Conservation (phyloP, 2,888 invertebrate species). For the Hyles lineata region DNA sequence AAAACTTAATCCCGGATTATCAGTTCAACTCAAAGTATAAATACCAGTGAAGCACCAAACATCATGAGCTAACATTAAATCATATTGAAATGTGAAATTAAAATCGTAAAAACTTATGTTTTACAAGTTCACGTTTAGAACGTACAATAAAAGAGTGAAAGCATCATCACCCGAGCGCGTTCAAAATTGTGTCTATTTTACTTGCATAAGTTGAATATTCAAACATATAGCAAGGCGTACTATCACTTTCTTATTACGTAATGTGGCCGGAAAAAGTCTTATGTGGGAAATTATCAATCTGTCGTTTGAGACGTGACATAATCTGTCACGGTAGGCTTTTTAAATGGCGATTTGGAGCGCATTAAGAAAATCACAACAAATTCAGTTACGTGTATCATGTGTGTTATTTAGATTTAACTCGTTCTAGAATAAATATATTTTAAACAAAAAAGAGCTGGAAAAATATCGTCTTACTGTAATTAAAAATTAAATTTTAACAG, state of each 20-base stretch:
- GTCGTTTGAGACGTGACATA: neutral
- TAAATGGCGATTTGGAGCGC: neutral
- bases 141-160: slow-evolving; percentile 52
- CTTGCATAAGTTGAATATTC: slow-evolving; percentile 63
- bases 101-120: slow-evolving; percentile 25
- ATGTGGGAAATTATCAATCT: slow-evolving; percentile 23
- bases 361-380: neutral
- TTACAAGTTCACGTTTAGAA: slow-evolving; percentile 26
- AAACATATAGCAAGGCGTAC: slow-evolving; percentile 53
- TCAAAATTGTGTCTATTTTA: slow-evolving; percentile 53
- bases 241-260: slow-evolving; percentile 70
- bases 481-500: too few relatives aligned
- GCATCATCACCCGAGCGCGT: slow-evolving; percentile 47
- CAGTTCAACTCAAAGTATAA: neutral
- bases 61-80: too few relatives aligned
- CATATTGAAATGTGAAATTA: too few relatives aligned
- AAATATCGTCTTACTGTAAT: too few relatives aligned
- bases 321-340: neutral
- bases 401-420: neutral
- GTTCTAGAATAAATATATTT: too few relatives aligned
- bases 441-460: neutral
- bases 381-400: neutral
- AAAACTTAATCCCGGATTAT: neutral
- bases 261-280: slow-evolving; percentile 40
- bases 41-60: too few relatives aligned